A percentile compares a stretch with the other conserved stretches of the same genome.
Evolutionary conservation across 2,113 vertebrate genomes (phyloP).

Genomic region (Mesocricetus auratus): DNA sequence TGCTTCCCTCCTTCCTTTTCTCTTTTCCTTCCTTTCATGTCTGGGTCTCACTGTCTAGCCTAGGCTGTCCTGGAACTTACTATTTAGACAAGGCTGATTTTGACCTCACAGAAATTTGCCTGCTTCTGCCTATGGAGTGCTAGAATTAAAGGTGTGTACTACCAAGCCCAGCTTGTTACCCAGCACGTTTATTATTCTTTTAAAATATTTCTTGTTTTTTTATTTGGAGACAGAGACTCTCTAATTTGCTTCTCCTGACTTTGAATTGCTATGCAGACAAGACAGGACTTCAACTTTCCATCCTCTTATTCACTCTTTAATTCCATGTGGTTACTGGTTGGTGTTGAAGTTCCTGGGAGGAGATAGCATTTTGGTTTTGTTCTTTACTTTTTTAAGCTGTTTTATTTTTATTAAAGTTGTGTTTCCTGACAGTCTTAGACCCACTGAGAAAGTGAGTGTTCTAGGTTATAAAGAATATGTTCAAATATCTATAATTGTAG

Average conservation of each 20-base stretch:
- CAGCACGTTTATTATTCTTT: no score
- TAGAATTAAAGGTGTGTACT: neutral
- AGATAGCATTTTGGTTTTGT: neutral
- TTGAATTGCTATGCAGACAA: neutral
- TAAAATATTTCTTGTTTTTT: neutral
- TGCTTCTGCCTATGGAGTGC: neutral
- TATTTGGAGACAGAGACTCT: neutral
- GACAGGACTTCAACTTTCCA: neutral
- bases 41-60: neutral
- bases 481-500: conserved; percentile 25
- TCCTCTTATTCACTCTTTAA: neutral
- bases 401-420: conserved; percentile 39
- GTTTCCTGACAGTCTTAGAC: neutral
- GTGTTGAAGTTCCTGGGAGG: neutral
- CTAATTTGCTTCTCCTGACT: neutral
- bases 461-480: neutral
- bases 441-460: conserved; percentile 16
- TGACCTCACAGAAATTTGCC: neutral
- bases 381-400: neutral
- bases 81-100: neutral
- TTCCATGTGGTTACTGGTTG: neutral
- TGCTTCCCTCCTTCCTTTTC: no score
- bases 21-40: neutral
- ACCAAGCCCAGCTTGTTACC: neutral
- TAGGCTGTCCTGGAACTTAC: neutral